Evolutionary conservation across 2,888 invertebrate species (phyloP).

Genomic region (Lochmaea capreae): DNA sequence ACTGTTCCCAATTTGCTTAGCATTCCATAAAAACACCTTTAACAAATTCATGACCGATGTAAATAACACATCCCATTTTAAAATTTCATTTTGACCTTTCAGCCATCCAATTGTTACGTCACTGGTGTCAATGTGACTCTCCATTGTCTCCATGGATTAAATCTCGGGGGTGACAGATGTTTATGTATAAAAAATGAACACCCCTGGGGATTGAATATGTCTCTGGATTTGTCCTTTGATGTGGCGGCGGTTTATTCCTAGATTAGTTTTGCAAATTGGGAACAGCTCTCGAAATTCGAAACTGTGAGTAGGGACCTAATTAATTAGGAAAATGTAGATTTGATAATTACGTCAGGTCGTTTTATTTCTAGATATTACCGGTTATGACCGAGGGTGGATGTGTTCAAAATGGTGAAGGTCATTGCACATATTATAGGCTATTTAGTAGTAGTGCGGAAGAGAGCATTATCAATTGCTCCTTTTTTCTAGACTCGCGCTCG

Average conservation of each 20-base stretch:
- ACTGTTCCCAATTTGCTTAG: no score
- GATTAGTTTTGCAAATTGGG: constrained; percentile 49
- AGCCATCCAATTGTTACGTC: neutral
- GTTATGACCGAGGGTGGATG: neutral
- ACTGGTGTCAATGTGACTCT: constrained; percentile 19
- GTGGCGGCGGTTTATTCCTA: constrained; percentile 49
- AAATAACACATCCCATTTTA: no score
- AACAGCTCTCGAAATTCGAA: constrained; percentile 24
- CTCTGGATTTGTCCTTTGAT: constrained; percentile 33
- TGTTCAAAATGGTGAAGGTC: neutral
- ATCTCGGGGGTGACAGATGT: constrained; percentile 59
- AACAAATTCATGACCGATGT: no score
- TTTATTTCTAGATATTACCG: neutral
- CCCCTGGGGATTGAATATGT: constrained; percentile 35
- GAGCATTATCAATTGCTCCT: no score
- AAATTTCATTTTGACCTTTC: neutral
- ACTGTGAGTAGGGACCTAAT: constrained; percentile 24
- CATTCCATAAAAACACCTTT: no score
- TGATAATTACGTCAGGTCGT: constrained; percentile 11
- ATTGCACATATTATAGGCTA: no score
- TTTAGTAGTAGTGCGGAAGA: no score
- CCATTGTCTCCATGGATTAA: constrained; percentile 45
- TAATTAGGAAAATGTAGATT: constrained; percentile 26
- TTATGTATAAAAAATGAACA: constrained; percentile 59
- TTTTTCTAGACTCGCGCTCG: no score